phyloP scores from a whole-genome alignment of 2,888 invertebrate species.

The Lithophane semibrunnea region DNA sequence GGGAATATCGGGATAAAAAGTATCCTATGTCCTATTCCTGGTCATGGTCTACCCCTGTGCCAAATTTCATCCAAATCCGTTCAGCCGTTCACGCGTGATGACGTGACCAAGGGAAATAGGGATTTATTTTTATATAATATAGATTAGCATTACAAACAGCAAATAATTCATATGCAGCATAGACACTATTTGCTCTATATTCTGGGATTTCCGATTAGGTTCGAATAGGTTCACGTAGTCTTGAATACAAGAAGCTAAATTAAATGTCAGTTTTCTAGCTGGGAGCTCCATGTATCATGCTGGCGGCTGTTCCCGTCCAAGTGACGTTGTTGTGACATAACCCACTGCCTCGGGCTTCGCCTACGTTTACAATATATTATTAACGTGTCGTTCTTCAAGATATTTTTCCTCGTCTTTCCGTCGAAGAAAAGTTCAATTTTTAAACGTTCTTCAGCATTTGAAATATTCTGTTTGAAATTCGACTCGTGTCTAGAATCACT shows the following conservation, averaged over 20 bases:
- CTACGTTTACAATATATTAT: constrained; percentile 52
- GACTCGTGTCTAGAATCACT: background rate
- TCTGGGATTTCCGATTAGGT: background rate
- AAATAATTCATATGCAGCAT: background rate
- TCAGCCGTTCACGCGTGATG: too few species aligned
- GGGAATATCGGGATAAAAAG: too few species aligned
- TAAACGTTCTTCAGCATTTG: background rate
- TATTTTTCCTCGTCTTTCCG: constrained; percentile 43
- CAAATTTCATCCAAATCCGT: too few species aligned
- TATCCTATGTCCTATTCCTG: too few species aligned
- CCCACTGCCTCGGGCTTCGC: constrained; percentile 39
- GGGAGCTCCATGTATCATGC: constrained; percentile 10
- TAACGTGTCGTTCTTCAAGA: constrained; percentile 43
- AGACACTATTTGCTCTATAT: background rate
- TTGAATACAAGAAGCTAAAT: constrained; percentile 42
- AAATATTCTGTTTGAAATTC: constrained; percentile 8
- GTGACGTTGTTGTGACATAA: constrained; percentile 46
- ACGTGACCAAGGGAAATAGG: too few species aligned
- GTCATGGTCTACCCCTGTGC: too few species aligned
- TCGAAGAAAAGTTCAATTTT: constrained; percentile 26
- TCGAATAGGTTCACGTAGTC: constrained; percentile 1
- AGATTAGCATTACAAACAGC: background rate
- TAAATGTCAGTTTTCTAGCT: constrained; percentile 49
- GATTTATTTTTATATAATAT: too few species aligned
- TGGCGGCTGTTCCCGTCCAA: constrained; percentile 23